Percentiles rank a stretch among this genome's conserved stretches.
Conservation (phyloP, 2,797 vertebrate genomes). For the Galaxias olidus region DNA sequence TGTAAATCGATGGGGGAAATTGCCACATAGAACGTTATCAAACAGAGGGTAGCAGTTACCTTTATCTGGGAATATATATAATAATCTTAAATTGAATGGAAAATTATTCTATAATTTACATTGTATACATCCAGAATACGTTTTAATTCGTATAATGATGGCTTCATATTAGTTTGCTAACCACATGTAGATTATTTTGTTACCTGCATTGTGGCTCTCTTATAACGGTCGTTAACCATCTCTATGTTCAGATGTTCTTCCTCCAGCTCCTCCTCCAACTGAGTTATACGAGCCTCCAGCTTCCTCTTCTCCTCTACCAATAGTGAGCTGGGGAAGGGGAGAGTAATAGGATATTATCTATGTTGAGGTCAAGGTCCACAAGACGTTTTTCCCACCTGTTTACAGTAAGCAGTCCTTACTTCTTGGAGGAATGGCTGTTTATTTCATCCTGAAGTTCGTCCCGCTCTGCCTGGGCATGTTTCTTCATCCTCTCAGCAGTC, state of each 20-base stretch:
- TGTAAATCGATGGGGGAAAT: too few relatives aligned
- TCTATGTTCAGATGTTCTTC: slow-evolving; percentile 91
- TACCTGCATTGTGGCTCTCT: slow-evolving; percentile 88
- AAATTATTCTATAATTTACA: too few relatives aligned
- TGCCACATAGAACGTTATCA: too few relatives aligned
- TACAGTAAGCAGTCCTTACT: slow-evolving; percentile 66
- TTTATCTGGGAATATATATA: too few relatives aligned
- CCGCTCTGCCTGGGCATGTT: slow-evolving; percentile 89
- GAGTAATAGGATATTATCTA: not conserved
- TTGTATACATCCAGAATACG: too few relatives aligned
- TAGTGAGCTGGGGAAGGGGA: slow-evolving; percentile 70
- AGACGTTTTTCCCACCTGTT: not conserved
- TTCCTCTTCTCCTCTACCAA: slow-evolving; percentile 89
- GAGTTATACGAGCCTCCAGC: slow-evolving; percentile 87
- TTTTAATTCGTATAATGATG: too few relatives aligned
- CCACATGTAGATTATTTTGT: too few relatives aligned
- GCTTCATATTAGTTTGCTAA: too few relatives aligned
- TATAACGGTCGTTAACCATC: slow-evolving; percentile 88
- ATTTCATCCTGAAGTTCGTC: slow-evolving; percentile 95
- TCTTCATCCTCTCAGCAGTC: slow-evolving; percentile 86
- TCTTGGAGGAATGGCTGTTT: slow-evolving; percentile 84
- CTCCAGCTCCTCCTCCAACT: slow-evolving; percentile 95
- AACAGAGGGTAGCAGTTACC: too few relatives aligned
- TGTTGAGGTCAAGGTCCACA: not conserved
- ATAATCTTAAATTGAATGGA: too few relatives aligned